Conservation (phyloP, 2,797 vertebrate genomes). For the Sebastes minor region DNA sequence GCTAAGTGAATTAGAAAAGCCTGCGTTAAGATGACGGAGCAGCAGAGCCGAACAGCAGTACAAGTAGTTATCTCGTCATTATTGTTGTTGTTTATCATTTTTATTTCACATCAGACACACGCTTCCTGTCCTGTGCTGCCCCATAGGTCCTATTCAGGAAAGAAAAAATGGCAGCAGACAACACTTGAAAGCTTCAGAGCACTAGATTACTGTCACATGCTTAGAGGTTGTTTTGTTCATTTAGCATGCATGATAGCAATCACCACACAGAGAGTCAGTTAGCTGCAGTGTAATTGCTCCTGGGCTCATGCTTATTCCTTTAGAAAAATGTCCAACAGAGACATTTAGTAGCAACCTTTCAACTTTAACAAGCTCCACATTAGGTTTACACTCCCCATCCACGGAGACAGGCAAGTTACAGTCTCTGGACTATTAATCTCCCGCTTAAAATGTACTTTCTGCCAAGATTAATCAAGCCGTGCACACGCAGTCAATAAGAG, state of each 20-base stretch:
- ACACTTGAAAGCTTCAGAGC: conserved; percentile 1
- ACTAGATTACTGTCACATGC: conserved; percentile 12
- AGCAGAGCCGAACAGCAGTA: conserved; percentile 16
- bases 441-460: conserved; percentile 58
- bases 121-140: background rate
- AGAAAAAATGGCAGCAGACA: background rate
- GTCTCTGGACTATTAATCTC: conserved; percentile 62
- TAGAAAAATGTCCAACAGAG: conserved; percentile 54
- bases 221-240: conserved; percentile 45
- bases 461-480: conserved; percentile 60
- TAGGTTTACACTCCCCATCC: conserved; percentile 52
- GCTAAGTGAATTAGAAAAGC: conserved; percentile 38
- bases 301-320: conserved; percentile 49
- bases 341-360: conserved; percentile 67
- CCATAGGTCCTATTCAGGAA: background rate
- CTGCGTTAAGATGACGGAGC: conserved; percentile 35
- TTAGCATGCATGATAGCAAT: conserved; percentile 53
- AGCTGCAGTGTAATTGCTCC: conserved; percentile 55
- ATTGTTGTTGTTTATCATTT: conserved; percentile 44
- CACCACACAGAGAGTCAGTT: conserved; percentile 34
- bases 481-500: conserved; percentile 61
- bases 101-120: conserved; percentile 26
- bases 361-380: conserved; percentile 70
- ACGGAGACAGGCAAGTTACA: conserved; percentile 36
- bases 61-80: conserved; percentile 19